Evolutionary conservation across 2,888 invertebrate genomes (phyloP).

Genomic region (Tenthredo distinguenda): DNA sequence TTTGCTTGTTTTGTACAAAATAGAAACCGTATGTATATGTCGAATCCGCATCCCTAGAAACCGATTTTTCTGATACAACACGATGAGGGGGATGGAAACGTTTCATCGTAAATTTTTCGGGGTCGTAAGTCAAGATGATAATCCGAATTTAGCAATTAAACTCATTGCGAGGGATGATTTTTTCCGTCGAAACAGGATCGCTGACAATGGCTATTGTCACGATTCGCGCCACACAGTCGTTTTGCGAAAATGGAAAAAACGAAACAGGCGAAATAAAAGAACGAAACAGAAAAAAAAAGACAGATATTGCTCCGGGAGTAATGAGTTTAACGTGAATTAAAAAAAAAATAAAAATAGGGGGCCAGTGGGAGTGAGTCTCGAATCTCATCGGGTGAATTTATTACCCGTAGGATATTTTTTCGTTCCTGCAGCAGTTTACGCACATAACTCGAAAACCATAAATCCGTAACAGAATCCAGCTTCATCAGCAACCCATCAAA

Average conservation of each 20-base stretch:
- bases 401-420: conserved; percentile 15
- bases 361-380: not conserved
- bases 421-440: conserved; percentile 13
- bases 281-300: not conserved
- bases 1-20: not conserved
- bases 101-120: not conserved
- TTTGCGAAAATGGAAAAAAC: not conserved
- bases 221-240: not conserved
- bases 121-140: conserved; percentile 25
- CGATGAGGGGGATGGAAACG: not conserved
- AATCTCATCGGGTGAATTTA: conserved; percentile 35
- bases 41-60: not conserved
- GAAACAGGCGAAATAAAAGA: not conserved
- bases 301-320: not conserved
- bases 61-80: not conserved
- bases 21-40: not conserved
- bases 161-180: conserved; percentile 6
- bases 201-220: conserved; percentile 15
- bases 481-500: conserved; percentile 55
- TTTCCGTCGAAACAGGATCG: not conserved
- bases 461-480: conserved; percentile 52
- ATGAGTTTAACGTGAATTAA: conserved; percentile 32
- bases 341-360: conserved; percentile 7
- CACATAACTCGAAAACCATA: conserved; percentile 53
- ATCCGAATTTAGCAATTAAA: conserved; percentile 20